Conservation (phyloP, 1,140 invertebrate species). For the Neomicropteryx cornuta region DNA sequence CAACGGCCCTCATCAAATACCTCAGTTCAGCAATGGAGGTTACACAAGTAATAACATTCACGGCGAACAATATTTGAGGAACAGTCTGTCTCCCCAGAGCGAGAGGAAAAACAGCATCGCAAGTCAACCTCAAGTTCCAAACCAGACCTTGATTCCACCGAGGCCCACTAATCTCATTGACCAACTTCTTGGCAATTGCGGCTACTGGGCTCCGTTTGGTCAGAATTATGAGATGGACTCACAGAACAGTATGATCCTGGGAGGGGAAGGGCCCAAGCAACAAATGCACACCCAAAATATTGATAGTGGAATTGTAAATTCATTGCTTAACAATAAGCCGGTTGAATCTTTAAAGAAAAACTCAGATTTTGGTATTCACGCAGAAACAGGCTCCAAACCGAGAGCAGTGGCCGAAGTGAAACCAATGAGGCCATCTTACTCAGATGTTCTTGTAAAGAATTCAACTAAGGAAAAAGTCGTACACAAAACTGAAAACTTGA, state of each 20-base stretch:
- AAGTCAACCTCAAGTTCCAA: constrained; percentile 16
- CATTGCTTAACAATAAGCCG: constrained; percentile 14
- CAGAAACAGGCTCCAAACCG: constrained; percentile 47
- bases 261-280: constrained; percentile 13
- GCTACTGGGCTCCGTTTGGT: constrained; percentile 15
- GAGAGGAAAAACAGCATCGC: constrained; percentile 22
- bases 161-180: constrained; percentile 21
- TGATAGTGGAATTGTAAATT: background rate
- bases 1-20: constrained; percentile 23
- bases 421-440: constrained; percentile 73
- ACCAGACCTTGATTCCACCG: constrained; percentile 23
- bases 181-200: constrained; percentile 14
- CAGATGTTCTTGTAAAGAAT: constrained; percentile 68
- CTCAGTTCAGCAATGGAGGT: constrained; percentile 24
- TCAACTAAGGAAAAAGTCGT: constrained; percentile 21
- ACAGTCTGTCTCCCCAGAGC: constrained; percentile 11
- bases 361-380: constrained; percentile 26
- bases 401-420: constrained; percentile 73
- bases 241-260: no score
- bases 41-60: constrained; percentile 12
- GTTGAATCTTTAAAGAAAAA: constrained; percentile 24
- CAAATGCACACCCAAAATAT: constrained; percentile 19
- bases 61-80: constrained; percentile 22
- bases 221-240: constrained; percentile 14
- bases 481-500: no score